These are phyloP conservation scores for Zoanthus solanderi DNA, from an alignment of 92 coral and sea anemone species.

Conservation along the genomic window DNA sequence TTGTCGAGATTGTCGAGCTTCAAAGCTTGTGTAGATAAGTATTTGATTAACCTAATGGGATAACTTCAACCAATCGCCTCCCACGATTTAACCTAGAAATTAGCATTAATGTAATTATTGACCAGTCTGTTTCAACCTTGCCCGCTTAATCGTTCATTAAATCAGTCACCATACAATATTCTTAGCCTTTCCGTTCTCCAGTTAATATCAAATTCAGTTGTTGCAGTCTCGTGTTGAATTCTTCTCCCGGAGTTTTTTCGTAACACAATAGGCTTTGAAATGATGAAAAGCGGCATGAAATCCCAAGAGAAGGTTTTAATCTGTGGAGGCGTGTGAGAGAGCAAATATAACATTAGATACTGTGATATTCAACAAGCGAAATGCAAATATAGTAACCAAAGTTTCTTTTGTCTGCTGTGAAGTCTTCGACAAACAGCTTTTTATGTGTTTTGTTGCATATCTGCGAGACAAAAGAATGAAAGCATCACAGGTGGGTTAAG, in stretches of 20 bases:
- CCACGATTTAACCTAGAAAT: slow-evolving; percentile 12
- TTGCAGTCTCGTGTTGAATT: background rate
- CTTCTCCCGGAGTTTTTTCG: background rate
- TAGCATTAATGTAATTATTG: slow-evolving; percentile 46
- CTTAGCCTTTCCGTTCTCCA: background rate
- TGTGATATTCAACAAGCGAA: slow-evolving; percentile 16
- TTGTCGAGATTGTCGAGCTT: slow-evolving; percentile 5
- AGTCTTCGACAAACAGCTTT: slow-evolving; percentile 15
- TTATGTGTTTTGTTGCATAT: no score
- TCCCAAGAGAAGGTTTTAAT: slow-evolving; percentile 32
- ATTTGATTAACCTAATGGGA: slow-evolving; percentile 25
- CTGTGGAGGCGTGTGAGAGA: slow-evolving; percentile 30
- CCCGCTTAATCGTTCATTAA: slow-evolving; percentile 24
- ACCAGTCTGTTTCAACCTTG: background rate
- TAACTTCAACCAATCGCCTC: slow-evolving; percentile 12
- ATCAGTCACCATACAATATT: background rate
- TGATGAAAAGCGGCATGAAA: background rate
- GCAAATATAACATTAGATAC: background rate
- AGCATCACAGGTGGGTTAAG: no score
- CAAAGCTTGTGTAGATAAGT: background rate
- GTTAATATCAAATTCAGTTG: slow-evolving; percentile 4
- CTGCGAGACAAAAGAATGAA: no score
- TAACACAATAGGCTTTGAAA: background rate
- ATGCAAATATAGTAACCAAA: slow-evolving; percentile 21
- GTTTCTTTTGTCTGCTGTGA: slow-evolving; percentile 8